Evolutionary conservation across 2,888 invertebrate genomes (phyloP), one percentile per base, ranked within the genome.

Genomic region (Digitonthophagus gazella): DNA sequence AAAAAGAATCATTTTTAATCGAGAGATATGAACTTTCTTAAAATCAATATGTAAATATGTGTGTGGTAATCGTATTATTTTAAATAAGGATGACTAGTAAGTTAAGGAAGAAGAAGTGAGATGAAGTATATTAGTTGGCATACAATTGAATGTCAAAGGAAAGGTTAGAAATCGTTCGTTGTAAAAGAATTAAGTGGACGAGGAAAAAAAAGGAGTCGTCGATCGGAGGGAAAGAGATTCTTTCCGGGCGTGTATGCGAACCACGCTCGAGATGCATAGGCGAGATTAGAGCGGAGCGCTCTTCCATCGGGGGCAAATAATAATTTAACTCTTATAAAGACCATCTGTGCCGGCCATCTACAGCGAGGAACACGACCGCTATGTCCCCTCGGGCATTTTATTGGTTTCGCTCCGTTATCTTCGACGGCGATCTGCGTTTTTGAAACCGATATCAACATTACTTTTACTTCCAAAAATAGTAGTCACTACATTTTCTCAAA

Each of bases 141-240:
- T 72, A 74, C 74, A 74, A 74, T 74, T 73, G 74, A 74, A 74
- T 74, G 74, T 72, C 73, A 74, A 71, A 67, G 71, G 69, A 74
- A 74, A 74, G 72, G 74, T 74, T 74, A 74, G 69, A 73, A 73
- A 44, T 44, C 28, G 28, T 44, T 3, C 28, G 28, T 44, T 44
- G 28, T 44, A 44, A 44, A 44, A 11, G 28, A 44, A 44, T 44
- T 11, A 44, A 44, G 28, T 6, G 28, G 28, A 44, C 28, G 28
- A 44, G 6, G 28, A 44, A 44, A 44, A 44, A 8, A 44, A 44
- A 44, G 28, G 28, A 11, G 28, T 44, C 28, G 28, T 6, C 28
- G 28, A 5, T 3, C 65, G 65, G 11, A 44, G 44, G 54, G 66
- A 56, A 65, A 44, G 8, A 15, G 18, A 8, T 54, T 44, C 65